Evolutionary conservation across 2,888 invertebrate genomes (phyloP).

Genomic region (Aleiodes leptofemur): DNA sequence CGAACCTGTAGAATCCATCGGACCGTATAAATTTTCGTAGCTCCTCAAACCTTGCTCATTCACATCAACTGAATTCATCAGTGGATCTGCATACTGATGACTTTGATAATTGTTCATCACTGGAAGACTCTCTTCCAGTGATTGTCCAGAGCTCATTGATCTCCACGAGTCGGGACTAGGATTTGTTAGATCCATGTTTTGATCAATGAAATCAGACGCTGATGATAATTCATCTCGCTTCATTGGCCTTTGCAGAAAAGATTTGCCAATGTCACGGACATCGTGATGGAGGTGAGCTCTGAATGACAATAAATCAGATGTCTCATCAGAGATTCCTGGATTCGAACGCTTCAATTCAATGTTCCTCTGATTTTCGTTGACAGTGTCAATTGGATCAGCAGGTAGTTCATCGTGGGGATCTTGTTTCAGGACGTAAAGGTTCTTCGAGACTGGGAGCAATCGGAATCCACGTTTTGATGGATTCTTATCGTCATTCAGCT

Average conservation of each 20-base stretch:
- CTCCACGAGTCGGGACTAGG: background rate
- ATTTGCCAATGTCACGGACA: conserved; percentile 58
- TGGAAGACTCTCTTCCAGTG: background rate
- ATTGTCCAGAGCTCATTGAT: background rate
- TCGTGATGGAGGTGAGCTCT: conserved; percentile 61
- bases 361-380: conserved; percentile 27
- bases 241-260: conserved; percentile 47
- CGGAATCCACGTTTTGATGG: conserved; percentile 54
- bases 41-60: background rate
- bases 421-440: conserved; percentile 54
- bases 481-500: background rate
- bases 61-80: background rate
- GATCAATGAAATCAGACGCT: conserved; percentile 10
- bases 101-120: background rate
- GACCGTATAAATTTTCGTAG: conserved; percentile 17
- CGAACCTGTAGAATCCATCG: conserved; percentile 12
- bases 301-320: conserved; percentile 57
- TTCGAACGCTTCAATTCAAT: conserved; percentile 33
- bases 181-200: background rate
- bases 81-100: background rate
- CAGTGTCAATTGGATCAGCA: background rate
- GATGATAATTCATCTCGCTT: conserved; percentile 34
- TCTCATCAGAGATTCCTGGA: conserved; percentile 42
- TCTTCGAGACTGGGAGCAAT: conserved; percentile 53
- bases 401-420: conserved; percentile 19